Evolutionary conservation across 2,888 invertebrate species (phyloP), one percentile per base, ranked within the genome.

Genomic region (Melanophora roralis): DNA sequence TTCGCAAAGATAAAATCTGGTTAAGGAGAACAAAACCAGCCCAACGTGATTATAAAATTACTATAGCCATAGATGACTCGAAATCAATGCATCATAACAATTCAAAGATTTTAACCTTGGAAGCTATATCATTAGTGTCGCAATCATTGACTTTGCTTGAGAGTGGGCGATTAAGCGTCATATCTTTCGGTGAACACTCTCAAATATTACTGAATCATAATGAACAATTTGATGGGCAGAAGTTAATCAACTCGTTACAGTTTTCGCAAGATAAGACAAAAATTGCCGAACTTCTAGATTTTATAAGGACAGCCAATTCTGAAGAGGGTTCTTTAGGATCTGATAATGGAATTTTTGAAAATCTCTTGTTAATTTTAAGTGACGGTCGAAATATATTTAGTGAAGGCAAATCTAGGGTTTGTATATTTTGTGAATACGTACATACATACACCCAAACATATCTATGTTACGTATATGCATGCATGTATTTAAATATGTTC

Each of bases 1-100:
- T 98, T 91, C 93, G 99, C 51, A 99, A 99, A 89, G 99, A 99
- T 89, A 98, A 98, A 89, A 99, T 99, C 86, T 99, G 99, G 99
- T 88, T 99, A 85, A 92, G 99, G 12, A 92, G 99, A 68, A 98
- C 97, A 0, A 97, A 97, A 89, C 98, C 98, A 0, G 97, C 97
- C 0, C 97, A 97, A 87, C 92, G 99, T 57, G 96, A 99, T 84
- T 99, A 99, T 90, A 98, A 98, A 89, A 97, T 99, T 59, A 94
- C 98, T 19, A 92, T 99, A 51, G 99, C 99, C 0, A 94, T 99
- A 6, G 99, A 99, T 88, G 98, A 99, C 89, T 99, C 99, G 0
- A 93, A 94, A 86, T 94, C 94, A 2, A 97, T 97, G 97, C 92
- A 94, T n/a, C 95, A 96, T 84, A 96, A 95, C 86, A 93, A 95